These are phyloP conservation scores for Tragelaphus buxtoni DNA, from an alignment of 2,113 vertebrate species.

Conservation along the genomic window DNA sequence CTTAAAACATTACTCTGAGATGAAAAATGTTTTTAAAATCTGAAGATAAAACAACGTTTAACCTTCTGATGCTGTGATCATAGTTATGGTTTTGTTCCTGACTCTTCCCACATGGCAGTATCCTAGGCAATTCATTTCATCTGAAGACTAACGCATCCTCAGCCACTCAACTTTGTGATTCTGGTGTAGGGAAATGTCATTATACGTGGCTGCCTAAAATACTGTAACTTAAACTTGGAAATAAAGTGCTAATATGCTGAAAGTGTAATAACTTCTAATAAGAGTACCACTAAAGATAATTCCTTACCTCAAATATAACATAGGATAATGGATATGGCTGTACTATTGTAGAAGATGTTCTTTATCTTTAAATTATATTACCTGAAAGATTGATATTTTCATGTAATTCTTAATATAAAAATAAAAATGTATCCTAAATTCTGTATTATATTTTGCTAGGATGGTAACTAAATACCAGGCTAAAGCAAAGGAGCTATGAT, in stretches of 20 bases:
- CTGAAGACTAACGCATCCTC: background rate
- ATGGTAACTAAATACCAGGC: background rate
- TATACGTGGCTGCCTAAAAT: background rate
- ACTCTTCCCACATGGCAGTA: background rate
- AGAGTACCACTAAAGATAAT: background rate
- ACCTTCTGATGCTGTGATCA: background rate
- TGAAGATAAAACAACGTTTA: background rate
- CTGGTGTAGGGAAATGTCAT: background rate
- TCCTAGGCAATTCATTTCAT: background rate
- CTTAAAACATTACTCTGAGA: background rate
- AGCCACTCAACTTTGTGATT: background rate
- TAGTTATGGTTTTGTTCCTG: background rate
- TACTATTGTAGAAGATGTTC: constrained; percentile 29
- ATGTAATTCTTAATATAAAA: background rate
- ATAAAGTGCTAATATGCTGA: background rate
- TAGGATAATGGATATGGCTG: constrained; percentile 5
- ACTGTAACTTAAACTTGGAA: constrained; percentile 11
- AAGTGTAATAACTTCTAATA: constrained; percentile 31
- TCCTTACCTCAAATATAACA: constrained; percentile 32
- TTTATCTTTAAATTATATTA: constrained; percentile 22
- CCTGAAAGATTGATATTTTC: background rate
- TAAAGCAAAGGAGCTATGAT: background rate
- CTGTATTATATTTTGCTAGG: background rate
- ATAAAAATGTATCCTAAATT: constrained; percentile 28
- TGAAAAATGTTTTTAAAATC: background rate